These are phyloP conservation scores for Epizoanthus stellaris DNA, from an alignment of 92 coral and sea anemone genomes.

Conservation along the genomic window DNA sequence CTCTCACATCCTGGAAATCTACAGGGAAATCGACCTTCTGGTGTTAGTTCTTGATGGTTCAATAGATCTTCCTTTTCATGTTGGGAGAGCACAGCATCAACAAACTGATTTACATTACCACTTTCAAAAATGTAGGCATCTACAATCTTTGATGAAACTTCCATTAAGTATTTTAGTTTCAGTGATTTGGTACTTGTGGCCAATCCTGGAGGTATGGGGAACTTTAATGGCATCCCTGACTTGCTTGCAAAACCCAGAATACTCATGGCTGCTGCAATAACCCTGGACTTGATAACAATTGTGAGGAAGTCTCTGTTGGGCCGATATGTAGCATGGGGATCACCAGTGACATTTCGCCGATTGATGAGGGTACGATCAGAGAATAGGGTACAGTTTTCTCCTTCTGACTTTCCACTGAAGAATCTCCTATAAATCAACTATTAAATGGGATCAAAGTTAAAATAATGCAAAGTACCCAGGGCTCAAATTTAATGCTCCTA, in stretches of 20 bases:
- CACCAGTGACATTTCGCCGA: conserved; percentile 69
- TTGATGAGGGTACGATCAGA: conserved; percentile 77
- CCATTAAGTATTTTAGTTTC: conserved; percentile 23
- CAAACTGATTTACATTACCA: conserved; percentile 18
- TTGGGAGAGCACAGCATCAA: conserved; percentile 27
- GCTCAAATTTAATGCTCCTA: neutral
- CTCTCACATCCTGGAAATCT: conserved; percentile 48
- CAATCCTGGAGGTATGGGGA: conserved; percentile 12
- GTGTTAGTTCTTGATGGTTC: conserved; percentile 12
- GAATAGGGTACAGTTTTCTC: conserved; percentile 63
- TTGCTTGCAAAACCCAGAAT: conserved; percentile 42
- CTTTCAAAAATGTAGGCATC: conserved; percentile 43
- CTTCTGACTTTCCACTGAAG: conserved; percentile 58
- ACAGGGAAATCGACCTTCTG: conserved; percentile 39
- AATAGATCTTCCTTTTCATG: conserved; percentile 5
- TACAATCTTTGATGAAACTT: conserved; percentile 45
- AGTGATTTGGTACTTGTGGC: conserved; percentile 4
- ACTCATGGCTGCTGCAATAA: conserved; percentile 35
- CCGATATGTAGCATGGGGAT: conserved; percentile 46
- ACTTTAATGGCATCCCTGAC: neutral
- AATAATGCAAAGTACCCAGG: neutral
- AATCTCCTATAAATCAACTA: conserved; percentile 61
- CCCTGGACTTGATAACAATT: conserved; percentile 52
- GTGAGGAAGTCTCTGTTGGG: conserved; percentile 56
- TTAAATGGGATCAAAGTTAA: neutral